Evolutionary conservation across 2,113 vertebrate species (phyloP).

Genomic region (Engraulis encrasicolus): DNA sequence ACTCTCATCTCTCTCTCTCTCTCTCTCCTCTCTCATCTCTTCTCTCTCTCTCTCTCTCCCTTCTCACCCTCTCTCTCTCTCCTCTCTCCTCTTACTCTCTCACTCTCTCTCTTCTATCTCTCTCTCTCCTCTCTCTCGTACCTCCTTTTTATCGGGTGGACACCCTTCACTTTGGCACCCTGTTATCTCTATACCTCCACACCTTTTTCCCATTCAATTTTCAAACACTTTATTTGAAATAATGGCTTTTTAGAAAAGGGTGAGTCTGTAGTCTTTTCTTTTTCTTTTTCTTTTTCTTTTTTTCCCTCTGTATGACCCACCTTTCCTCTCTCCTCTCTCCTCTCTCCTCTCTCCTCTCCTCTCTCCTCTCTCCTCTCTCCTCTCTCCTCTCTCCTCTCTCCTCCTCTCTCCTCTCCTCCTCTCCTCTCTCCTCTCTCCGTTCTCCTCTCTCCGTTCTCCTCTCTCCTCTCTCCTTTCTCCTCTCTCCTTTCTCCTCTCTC

Average conservation of each 20-base stretch:
- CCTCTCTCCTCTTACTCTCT: neutral
- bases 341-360: too few species aligned
- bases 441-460: conserved; percentile 27
- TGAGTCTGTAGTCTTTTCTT: too few species aligned
- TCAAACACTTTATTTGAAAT: too few species aligned
- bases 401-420: neutral
- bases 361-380: neutral
- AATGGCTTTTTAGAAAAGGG: too few species aligned
- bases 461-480: too few species aligned
- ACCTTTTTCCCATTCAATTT: too few species aligned
- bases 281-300: too few species aligned
- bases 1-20: neutral
- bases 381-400: neutral
- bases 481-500: conserved; percentile 31
- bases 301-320: too few species aligned
- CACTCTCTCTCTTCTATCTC: neutral
- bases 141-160: too few species aligned
- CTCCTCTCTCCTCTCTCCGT: neutral
- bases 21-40: conserved; percentile 3
- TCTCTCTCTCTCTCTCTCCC: neutral
- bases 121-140: neutral
- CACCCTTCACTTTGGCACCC: too few species aligned
- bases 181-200: too few species aligned
- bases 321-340: too few species aligned
- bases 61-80: conserved; percentile 10